Percentiles rank a stretch among this genome's conserved stretches.
Conservation (phyloP, 1,140 invertebrate species). For the Drosophila serrata region DNA sequence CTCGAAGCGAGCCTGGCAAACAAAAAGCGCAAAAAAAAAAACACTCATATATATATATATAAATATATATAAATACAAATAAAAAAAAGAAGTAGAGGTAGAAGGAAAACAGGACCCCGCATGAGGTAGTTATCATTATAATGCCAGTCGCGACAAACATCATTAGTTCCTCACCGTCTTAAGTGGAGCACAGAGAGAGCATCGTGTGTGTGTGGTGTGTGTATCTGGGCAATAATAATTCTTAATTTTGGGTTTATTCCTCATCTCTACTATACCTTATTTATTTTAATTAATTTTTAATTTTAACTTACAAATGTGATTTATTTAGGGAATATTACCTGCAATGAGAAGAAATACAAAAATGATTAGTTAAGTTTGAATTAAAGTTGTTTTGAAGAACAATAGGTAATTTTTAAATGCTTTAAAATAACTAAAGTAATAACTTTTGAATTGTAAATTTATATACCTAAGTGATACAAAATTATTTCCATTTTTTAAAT, state of each 20-base stretch:
- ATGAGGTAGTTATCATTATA: slow-evolving; percentile 55
- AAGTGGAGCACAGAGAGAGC: slow-evolving; percentile 35
- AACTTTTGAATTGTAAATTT: no score
- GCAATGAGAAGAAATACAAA: slow-evolving; percentile 36
- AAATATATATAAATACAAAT: slow-evolving; percentile 3
- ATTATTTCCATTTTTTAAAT: no score
- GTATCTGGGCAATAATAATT: slow-evolving; percentile 14
- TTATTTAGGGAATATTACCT: slow-evolving; percentile 51
- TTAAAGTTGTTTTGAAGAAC: background rate
- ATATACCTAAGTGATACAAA: no score
- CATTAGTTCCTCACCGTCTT: slow-evolving; percentile 35
- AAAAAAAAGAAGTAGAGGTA: background rate
- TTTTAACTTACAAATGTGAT: slow-evolving; percentile 53
- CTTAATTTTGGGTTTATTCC: background rate
- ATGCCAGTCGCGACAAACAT: slow-evolving; percentile 46
- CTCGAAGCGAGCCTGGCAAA: slow-evolving; percentile 34
- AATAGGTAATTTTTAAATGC: no score
- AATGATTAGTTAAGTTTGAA: slow-evolving; percentile 1
- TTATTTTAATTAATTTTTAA: background rate
- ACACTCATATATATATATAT: no score
- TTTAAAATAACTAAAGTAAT: no score
- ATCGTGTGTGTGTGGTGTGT: background rate
- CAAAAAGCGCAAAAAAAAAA: slow-evolving; percentile 29
- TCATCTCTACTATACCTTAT: background rate
- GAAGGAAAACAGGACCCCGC: slow-evolving; percentile 26